Base-by-base conservation (phyloP, 2,797 vertebrate species). In the Poecilia gillii region DNA sequence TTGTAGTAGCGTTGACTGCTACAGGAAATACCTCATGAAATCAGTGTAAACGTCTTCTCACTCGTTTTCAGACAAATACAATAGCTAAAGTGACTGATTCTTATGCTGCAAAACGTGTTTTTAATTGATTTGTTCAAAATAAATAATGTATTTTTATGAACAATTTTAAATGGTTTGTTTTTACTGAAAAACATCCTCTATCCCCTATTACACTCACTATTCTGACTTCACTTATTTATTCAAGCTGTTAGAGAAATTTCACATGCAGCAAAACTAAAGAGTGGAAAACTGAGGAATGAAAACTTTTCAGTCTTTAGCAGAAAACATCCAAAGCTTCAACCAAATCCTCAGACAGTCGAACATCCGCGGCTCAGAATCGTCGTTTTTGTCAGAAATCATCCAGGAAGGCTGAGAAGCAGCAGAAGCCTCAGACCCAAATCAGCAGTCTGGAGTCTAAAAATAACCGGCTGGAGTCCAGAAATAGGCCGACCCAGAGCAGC, bases 371-470 rank as follows among this genome's bases (percentile, higher is more conserved):
- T 64, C 43, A 46, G 43, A 16, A 23, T 12, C 31, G 18, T 36
- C 33, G 23, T 20, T 18, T 33, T 20, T 20, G 7, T 43, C 76
- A 74, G 39, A 47, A 31, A 41, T 66, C 36, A 14, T 53, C 25
- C 39, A 77, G 20, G 33, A 73, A 68, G 59, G 46, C 25, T 33
- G 23, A 66, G 47, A 25, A 68, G 20, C 16, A 49, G 28, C 31
- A 68, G 68, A 25, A 74, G 55, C 73, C 53, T 80, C 73, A 81
- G 77, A 82, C 62, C 79, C 76, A 78, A 80, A 86, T 77, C 89
- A 90, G 81, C 78, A 79, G 87, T 81, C 84, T 78, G 72, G 25
- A n/a, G 36, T 46, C 84, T 91, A 92, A 90, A 90, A 89, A 90
- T 88, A 94, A 78, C 74, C 74, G 77, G 79, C 84, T 78, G 66